A percentile compares a stretch with the other conserved stretches of the same genome.
Evolutionary conservation across 2,797 vertebrate species (phyloP).

Genomic region (Glossophaga mutica): DNA sequence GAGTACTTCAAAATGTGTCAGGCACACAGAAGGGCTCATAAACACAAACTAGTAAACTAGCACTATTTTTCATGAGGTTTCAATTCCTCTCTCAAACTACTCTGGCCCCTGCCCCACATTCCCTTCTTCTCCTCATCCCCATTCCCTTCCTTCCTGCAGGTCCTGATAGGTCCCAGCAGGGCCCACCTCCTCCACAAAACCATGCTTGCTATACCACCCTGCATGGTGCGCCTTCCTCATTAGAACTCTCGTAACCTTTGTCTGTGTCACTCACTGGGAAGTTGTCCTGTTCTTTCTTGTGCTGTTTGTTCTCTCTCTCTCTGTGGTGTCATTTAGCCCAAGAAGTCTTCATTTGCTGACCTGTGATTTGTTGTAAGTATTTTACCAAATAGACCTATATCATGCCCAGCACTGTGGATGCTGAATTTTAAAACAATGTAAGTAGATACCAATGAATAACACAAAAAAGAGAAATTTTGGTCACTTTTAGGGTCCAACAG

Average conservation of each 20-base stretch:
- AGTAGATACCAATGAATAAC: neutral
- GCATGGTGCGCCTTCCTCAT: neutral
- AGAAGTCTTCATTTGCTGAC: neutral
- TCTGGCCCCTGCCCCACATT: neutral
- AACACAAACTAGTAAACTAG: neutral
- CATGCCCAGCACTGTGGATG: neutral
- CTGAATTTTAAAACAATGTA: constrained; percentile 26
- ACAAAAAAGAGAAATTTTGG: neutral
- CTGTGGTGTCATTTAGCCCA: neutral
- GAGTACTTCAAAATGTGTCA: neutral
- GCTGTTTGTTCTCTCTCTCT: neutral
- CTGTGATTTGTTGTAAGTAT: neutral
- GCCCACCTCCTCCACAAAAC: neutral
- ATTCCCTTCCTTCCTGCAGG: neutral
- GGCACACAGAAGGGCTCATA: neutral
- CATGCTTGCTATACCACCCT: neutral
- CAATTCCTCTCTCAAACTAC: neutral
- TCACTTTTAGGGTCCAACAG: neutral
- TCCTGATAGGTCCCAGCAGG: neutral
- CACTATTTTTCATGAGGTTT: neutral
- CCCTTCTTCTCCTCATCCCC: neutral
- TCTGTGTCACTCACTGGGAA: neutral
- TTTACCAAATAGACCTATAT: neutral
- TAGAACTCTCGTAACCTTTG: neutral
- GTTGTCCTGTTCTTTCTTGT: neutral